Evolutionary conservation across 2,113 vertebrate genomes (phyloP).

Genomic region (Cyanocitta stelleri): DNA sequence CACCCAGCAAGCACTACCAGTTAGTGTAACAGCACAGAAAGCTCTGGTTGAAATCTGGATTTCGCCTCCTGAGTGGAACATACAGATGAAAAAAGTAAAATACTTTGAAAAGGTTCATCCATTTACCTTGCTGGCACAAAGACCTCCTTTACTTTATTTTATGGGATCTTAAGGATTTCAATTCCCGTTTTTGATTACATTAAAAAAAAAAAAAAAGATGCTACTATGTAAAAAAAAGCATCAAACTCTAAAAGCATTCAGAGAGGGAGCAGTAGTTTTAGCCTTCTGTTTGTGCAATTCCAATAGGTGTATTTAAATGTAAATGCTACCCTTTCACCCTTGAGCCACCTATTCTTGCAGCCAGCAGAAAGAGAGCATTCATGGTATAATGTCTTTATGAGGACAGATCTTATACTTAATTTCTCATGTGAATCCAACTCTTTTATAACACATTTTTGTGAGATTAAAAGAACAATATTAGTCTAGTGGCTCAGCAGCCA

Average conservation of each 20-base stretch:
- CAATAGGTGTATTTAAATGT: slow-evolving; percentile 74
- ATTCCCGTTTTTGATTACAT: background rate
- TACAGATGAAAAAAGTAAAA: slow-evolving; percentile 29
- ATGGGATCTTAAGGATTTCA: background rate
- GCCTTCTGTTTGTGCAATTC: slow-evolving; percentile 61
- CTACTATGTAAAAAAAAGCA: background rate
- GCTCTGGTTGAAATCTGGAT: background rate
- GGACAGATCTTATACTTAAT: slow-evolving; percentile 66
- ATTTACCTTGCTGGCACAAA: background rate
- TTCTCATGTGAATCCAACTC: slow-evolving; percentile 64
- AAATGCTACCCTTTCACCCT: slow-evolving; percentile 73
- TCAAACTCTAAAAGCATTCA: slow-evolving; percentile 43
- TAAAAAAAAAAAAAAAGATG: background rate
- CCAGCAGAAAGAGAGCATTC: slow-evolving; percentile 68
- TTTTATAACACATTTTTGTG: slow-evolving; percentile 50
- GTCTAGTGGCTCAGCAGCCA: slow-evolving; percentile 45
- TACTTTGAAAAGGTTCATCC: slow-evolving; percentile 7
- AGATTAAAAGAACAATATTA: slow-evolving; percentile 60
- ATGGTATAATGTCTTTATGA: slow-evolving; percentile 69
- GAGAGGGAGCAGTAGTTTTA: slow-evolving; percentile 52
- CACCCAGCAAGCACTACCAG: background rate
- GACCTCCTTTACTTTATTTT: slow-evolving; percentile 8
- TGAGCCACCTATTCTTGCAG: slow-evolving; percentile 67
- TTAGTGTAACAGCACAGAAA: background rate
- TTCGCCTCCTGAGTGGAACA: background rate